Percentiles rank a stretch among this genome's conserved stretches.
These are phyloP conservation scores for Glaucomys volans DNA, from an alignment of 2,113 vertebrate species.

Conservation along the genomic window DNA sequence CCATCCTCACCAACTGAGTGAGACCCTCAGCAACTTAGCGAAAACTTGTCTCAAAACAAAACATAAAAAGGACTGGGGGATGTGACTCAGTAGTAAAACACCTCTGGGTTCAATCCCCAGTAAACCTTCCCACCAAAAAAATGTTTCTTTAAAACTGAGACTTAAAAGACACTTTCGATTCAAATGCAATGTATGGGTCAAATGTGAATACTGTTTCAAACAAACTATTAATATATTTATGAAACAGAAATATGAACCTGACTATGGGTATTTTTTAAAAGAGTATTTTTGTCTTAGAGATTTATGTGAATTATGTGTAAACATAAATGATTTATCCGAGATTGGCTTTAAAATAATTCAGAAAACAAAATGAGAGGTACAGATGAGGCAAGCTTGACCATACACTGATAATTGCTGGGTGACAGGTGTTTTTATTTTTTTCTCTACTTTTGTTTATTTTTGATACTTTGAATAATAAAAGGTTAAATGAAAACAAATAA, in stretches of 20 bases:
- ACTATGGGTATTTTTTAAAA: background rate
- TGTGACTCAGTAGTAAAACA: no score
- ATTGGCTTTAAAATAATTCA: background rate
- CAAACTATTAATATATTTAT: background rate
- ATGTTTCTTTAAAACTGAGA: background rate
- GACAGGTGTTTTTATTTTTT: background rate
- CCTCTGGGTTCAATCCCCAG: no score
- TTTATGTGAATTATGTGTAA: background rate
- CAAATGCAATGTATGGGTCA: background rate
- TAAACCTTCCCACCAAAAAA: background rate
- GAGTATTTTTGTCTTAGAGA: background rate
- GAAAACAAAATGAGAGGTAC: background rate
- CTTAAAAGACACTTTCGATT: background rate
- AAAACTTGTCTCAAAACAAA: no score
- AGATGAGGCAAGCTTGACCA: background rate
- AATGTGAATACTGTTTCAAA: conserved; percentile 13
- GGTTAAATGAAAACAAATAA: background rate
- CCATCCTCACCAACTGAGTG: no score
- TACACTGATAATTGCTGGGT: background rate
- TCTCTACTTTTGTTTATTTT: conserved; percentile 16
- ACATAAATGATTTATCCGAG: conserved; percentile 25
- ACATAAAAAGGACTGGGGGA: no score
- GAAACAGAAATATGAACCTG: background rate
- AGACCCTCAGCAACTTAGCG: no score
- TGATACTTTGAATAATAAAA: conserved; percentile 12